Percentiles rank a stretch among this genome's conserved stretches.
Evolutionary conservation across 2,797 vertebrate species (phyloP).

Genomic region (Myotis findleyi): DNA sequence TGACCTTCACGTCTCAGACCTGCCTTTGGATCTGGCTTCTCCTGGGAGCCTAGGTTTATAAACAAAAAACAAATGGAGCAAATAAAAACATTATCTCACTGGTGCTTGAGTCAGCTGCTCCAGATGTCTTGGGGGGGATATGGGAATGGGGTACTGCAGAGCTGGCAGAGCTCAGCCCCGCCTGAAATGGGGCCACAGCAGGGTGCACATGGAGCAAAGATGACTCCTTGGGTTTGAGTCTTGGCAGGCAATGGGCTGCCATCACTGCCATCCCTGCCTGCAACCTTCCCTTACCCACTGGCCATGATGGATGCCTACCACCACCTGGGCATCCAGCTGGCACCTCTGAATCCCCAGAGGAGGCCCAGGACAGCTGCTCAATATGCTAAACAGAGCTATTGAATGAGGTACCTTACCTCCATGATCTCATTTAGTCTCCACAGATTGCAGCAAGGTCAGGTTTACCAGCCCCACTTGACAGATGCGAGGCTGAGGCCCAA

Average conservation of each 20-base stretch:
- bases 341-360: background rate
- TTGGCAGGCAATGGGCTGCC: background rate
- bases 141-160: conserved; percentile 23
- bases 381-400: background rate
- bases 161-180: background rate
- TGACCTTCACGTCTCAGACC: background rate
- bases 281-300: background rate
- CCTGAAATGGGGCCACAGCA: background rate
- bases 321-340: background rate
- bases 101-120: conserved; percentile 81
- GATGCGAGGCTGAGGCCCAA: background rate
- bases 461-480: background rate
- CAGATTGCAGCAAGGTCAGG: background rate
- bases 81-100: conserved; percentile 84
- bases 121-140: conserved; percentile 77
- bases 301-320: background rate
- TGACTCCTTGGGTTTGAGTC: background rate
- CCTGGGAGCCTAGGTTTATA: conserved; percentile 63
- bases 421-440: background rate
- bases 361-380: background rate
- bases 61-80: conserved; percentile 76
- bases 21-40: conserved; percentile 70
- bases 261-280: background rate
- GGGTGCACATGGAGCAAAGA: accelerated
- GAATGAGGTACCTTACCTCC: background rate